Evolutionary conservation across 2,888 invertebrate genomes (phyloP).

Genomic region (Diaprepes abbreviatus): DNA sequence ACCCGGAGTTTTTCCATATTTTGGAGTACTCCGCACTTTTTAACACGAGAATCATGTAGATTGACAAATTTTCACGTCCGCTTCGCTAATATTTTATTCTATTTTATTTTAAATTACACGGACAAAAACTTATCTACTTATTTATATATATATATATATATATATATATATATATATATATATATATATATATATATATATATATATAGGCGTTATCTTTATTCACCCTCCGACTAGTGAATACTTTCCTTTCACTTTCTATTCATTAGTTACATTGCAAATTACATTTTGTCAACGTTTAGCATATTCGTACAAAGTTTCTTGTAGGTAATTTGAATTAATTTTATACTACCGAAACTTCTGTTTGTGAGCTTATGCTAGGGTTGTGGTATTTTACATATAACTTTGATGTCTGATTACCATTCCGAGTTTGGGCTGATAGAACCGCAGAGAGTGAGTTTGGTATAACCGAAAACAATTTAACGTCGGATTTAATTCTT

Average conservation of each 20-base stretch:
- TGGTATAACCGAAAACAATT: neutral
- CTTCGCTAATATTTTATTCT: too few relatives aligned
- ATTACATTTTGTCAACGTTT: constrained; percentile 15
- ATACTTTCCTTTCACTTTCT: neutral
- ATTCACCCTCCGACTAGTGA: too few relatives aligned
- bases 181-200: too few relatives aligned
- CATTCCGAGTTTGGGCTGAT: constrained; percentile 17
- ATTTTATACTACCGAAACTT: constrained; percentile 19
- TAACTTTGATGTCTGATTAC: constrained; percentile 32
- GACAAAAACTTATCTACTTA: too few relatives aligned
- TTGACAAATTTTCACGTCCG: too few relatives aligned
- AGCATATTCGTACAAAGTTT: constrained; percentile 26
- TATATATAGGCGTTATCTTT: too few relatives aligned
- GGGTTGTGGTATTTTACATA: constrained; percentile 28
- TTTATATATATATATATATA: too few relatives aligned
- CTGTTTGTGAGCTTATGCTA: constrained; percentile 20
- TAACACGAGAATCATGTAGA: too few relatives aligned
- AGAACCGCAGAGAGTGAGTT: neutral
- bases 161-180: too few relatives aligned
- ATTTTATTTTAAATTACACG: too few relatives aligned
- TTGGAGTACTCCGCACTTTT: too few relatives aligned
- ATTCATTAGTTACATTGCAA: constrained; percentile 12
- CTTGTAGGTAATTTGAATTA: constrained; percentile 20
- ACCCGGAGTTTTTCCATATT: too few relatives aligned
- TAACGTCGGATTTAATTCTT: neutral